Evolutionary conservation across 2,888 invertebrate species (phyloP), one percentile per base, ranked within the genome.

Genomic region (Clostera curtula): DNA sequence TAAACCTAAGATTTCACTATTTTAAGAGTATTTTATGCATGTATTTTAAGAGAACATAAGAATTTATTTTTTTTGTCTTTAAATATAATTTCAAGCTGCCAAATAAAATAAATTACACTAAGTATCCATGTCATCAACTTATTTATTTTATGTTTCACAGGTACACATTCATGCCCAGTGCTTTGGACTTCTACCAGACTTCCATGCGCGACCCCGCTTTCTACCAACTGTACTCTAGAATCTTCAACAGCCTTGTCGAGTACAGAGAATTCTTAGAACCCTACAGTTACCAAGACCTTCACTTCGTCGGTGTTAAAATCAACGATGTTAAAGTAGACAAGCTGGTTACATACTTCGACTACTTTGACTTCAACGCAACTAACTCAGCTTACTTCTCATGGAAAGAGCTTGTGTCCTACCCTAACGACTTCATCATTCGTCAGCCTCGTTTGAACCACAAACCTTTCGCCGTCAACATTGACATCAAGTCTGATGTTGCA

Each of bases 391-490:
- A 43, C 53, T 64, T 52, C 31, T 56, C 46, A 20, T 42, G 57
- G n/a, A 51, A 73, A 4, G 71, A 77, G 24, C 50, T 71, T n/a
- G 60, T 66, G 22, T 41, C 60, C 11, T 60, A 79, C 31, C 60
- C 70, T 3, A 56, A 83, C 22, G 42, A 45, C 5, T 85, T 87
- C 48, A 70, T 86, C 44, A 86, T 88, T 4, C 87, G 89, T 26
- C 91, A 92, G 59, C 82, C 87, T 39, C 89, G 92, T 46, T 74
- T 93, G 16, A 90, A 90, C 70, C 89, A 91, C 75, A 87, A 90
- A 37, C 84, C 86, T 2, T 93, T 91, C 83, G 79, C 74, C 28
- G 82, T 89, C 40, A 82, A 82, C 33, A 66, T 91, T 40, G 71
- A 85, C 21, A 68, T 92, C 12, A 82, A 85, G 28, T 86, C 90